Base-by-base conservation (phyloP, 37 sponge, comb jelly and placozoan genomes). In the Ephydatia muelleri region DNA sequence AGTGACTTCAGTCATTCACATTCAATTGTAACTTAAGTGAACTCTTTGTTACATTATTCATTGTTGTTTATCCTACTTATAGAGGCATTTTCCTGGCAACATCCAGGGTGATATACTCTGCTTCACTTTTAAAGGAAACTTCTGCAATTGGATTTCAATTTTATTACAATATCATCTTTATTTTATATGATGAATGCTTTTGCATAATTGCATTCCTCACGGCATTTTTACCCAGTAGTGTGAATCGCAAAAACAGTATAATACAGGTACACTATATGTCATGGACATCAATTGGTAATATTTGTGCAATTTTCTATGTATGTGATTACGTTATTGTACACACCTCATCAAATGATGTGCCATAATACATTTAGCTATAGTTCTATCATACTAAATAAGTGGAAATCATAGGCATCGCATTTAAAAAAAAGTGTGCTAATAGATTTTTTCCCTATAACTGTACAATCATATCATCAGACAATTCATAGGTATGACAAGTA, bases 101-200 rank as follows among this genome's bases (percentile, higher is more conserved):
- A 2, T 38, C 74, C 68, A 88, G 90, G 13, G 40, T 40, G 6
- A 37, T 95, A 19, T 95, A 84, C 77, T 84, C 95, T 65, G 80
- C 67, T 5, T 91, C 91, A 39, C 71, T 91, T n/a, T 85, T 86
- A 29, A 65, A 74, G 12, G 37, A 80, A 12, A 76, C 87, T 19
- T 12, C 43, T 3, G 27, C 28, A 6, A 36, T 93, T 68, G 93
- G 93, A 21, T 95, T 87, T 73, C 95, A 92, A 22, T 19, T 91
- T 5, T 76, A 95, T 85, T 95, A 84, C 65, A 85, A 91, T 47
- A 82, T 95, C 49, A 86, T 88, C 48, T 95, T 95, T 73, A 38
- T 95, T 43, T 30, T 89, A 23, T 76, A 83, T 67, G 85, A 76
- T 29, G 22, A 76, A 19, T 70, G 86, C 11, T 73, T 86, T 70